Evolutionary conservation across 1,140 invertebrate genomes (phyloP).

Genomic region (Daktulosphaira vitifoliae): DNA sequence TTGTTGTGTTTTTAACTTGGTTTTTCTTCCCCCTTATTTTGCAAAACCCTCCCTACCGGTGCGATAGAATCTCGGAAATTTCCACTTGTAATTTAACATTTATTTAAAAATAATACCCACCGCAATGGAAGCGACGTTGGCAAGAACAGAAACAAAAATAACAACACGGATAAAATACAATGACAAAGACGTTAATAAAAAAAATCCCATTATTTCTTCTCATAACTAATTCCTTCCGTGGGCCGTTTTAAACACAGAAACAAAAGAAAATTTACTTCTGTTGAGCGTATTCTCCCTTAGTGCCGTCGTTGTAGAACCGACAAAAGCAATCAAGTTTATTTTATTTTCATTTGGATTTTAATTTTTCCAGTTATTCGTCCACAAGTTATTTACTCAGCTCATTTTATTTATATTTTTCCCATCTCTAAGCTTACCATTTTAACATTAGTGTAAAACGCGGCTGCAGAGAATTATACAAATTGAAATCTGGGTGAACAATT

Average conservation of each 20-base stretch:
- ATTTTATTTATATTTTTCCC: too few relatives aligned
- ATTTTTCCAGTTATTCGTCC: constrained; percentile 16
- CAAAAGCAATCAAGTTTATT: constrained; percentile 30
- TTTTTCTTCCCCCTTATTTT: not conserved
- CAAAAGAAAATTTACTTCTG: constrained; percentile 29
- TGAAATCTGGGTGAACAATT: too few relatives aligned
- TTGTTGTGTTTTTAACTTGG: constrained; percentile 26
- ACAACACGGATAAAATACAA: constrained; percentile 29
- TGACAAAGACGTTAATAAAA: constrained; percentile 11
- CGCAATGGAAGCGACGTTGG: constrained; percentile 6
- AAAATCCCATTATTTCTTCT: constrained; percentile 33
- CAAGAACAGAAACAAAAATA: constrained; percentile 28
- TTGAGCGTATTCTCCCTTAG: not conserved
- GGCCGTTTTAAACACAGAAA: constrained; percentile 24
- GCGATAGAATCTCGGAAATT: constrained; percentile 31
- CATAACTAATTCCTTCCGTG: constrained; percentile 32
- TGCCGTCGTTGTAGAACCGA: not conserved
- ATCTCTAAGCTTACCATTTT: too few relatives aligned
- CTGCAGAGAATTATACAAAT: too few relatives aligned
- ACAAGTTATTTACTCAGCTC: too few relatives aligned
- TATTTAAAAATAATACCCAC: constrained; percentile 34
- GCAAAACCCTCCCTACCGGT: not conserved
- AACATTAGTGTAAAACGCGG: too few relatives aligned
- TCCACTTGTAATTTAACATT: constrained; percentile 34
- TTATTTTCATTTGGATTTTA: constrained; percentile 29